These are phyloP conservation scores for Brachyhypopomus occidentalis DNA, from an alignment of 2,113 vertebrate species.

Conservation along the genomic window DNA sequence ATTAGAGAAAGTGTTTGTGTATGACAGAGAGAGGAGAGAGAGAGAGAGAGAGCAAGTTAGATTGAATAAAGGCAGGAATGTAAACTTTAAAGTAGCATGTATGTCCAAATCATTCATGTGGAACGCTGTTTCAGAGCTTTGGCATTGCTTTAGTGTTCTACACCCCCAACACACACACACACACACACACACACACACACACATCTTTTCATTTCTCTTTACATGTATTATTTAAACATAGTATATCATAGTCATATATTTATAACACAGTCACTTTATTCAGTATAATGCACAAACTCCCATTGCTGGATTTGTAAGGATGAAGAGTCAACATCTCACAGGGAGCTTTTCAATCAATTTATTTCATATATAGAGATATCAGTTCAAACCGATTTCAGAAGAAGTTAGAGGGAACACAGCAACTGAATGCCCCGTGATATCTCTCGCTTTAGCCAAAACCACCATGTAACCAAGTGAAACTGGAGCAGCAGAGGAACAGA, in stretches of 20 bases:
- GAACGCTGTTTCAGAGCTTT: conserved; percentile 58
- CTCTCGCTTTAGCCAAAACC: not conserved
- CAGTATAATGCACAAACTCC: too few relatives aligned
- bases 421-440: not conserved
- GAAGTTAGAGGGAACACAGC: not conserved
- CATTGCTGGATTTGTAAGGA: too few relatives aligned
- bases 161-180: too few relatives aligned
- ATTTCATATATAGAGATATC: too few relatives aligned
- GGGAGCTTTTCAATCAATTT: too few relatives aligned
- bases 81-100: conserved; percentile 56
- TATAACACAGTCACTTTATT: not conserved
- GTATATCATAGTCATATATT: not conserved
- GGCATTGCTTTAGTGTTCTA: too few relatives aligned
- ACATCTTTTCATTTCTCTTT: too few relatives aligned
- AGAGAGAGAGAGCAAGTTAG: conserved; percentile 3
- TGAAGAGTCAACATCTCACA: too few relatives aligned
- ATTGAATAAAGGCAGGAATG: conserved; percentile 64
- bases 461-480: not conserved
- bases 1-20: conserved; percentile 18
- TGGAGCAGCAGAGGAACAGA: conserved; percentile 25
- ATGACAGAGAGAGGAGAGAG: not conserved
- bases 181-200: too few relatives aligned
- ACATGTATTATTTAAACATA: not conserved
- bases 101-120: conserved; percentile 36
- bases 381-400: not conserved